These are phyloP conservation scores for Ptyas mucosa DNA, from an alignment of 2,113 vertebrate species.

Conservation along the genomic window DNA sequence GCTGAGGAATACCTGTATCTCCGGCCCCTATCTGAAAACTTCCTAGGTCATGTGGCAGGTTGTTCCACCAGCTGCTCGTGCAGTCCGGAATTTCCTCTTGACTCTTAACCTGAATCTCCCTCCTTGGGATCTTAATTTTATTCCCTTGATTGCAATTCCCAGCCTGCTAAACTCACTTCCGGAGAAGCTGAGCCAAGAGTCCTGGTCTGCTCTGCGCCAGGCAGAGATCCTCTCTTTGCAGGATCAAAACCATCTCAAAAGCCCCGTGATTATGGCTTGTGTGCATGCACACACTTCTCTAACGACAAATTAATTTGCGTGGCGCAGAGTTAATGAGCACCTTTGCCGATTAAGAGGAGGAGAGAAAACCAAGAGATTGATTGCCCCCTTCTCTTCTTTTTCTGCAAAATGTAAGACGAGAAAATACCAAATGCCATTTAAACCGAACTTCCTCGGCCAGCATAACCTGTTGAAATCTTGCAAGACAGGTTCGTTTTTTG, in stretches of 20 bases:
- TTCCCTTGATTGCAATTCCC: neutral
- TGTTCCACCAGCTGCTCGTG: neutral
- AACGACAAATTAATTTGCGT: neutral
- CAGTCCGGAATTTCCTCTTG: neutral
- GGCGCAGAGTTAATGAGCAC: neutral
- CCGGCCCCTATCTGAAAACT: neutral
- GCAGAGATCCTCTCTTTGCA: fast-evolving
- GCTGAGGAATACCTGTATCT: too few species aligned
- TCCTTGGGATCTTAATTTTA: neutral
- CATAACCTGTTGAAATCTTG: neutral
- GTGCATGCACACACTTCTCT: fast-evolving
- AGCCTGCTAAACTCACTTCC: neutral
- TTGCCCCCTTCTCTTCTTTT: neutral
- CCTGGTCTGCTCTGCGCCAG: neutral
- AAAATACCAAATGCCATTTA: neutral
- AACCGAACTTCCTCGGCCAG: neutral
- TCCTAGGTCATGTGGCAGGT: neutral
- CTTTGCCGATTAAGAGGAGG: fast-evolving
- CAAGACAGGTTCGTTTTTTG: neutral
- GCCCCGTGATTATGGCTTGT: neutral
- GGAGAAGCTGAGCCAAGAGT: neutral
- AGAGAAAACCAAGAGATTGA: neutral
- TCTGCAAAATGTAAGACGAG: neutral
- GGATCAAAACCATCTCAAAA: neutral
- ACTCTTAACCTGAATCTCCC: neutral